Percentiles rank a stretch among this genome's conserved stretches.
These are phyloP conservation scores for Gorsachius magnificus DNA, from an alignment of 2,797 vertebrate genomes.

Conservation along the genomic window DNA sequence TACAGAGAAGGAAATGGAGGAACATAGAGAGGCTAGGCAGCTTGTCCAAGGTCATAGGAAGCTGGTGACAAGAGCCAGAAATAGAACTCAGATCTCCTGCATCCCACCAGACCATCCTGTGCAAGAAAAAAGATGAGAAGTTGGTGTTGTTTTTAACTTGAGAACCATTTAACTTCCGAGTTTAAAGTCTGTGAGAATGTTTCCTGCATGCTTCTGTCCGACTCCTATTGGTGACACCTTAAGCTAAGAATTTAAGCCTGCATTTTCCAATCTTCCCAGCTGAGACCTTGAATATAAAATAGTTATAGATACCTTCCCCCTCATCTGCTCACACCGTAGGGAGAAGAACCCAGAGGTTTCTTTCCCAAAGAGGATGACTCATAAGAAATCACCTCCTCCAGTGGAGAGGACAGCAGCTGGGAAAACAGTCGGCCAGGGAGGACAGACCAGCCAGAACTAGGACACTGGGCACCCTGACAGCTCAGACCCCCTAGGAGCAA, in stretches of 20 bases:
- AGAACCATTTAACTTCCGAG: constrained; percentile 55
- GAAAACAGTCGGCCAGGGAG: constrained; percentile 19
- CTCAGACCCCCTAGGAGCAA: constrained; percentile 16
- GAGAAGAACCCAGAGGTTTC: constrained; percentile 30
- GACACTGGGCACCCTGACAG: neutral
- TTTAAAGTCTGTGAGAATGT: constrained; percentile 28
- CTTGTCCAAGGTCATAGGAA: constrained; percentile 55
- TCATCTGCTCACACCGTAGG: neutral
- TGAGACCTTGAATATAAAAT: constrained; percentile 39
- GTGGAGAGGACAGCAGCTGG: constrained; percentile 47
- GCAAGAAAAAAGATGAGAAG: constrained; percentile 8
- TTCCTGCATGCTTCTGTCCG: constrained; percentile 3
- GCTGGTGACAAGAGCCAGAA: constrained; percentile 42
- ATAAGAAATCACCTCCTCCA: constrained; percentile 26
- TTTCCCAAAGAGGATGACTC: constrained; percentile 48
- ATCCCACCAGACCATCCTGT: constrained; percentile 54
- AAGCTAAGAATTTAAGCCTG: constrained; percentile 17
- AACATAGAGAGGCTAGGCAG: neutral
- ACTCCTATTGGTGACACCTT: neutral
- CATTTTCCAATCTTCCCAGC: constrained; percentile 38
- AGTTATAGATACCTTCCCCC: neutral
- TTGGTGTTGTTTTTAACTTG: constrained; percentile 39
- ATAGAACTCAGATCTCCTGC: constrained; percentile 44
- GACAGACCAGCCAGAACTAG: neutral
- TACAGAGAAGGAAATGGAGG: constrained; percentile 24